Evolutionary conservation across 2,113 vertebrate species (phyloP).

Genomic region (Phaethornis superciliosus): DNA sequence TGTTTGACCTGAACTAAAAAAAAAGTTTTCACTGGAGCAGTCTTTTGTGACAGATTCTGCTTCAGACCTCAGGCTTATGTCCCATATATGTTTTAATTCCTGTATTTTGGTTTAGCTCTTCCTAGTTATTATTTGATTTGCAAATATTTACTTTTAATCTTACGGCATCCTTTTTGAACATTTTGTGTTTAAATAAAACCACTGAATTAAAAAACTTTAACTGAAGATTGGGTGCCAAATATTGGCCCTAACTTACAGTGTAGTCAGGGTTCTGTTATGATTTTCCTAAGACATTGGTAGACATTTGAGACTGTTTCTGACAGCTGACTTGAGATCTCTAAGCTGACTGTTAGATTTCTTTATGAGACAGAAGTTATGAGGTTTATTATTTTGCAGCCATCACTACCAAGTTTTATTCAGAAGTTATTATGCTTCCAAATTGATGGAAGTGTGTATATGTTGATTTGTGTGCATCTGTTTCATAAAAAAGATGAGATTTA

Average conservation of each 20-base stretch:
- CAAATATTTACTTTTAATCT: background rate
- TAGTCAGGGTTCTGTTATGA: background rate
- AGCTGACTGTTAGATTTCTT: background rate
- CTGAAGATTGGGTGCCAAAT: background rate
- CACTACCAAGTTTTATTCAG: background rate
- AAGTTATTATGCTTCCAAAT: background rate
- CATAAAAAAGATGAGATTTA: background rate
- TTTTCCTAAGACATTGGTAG: background rate
- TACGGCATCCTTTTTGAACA: background rate
- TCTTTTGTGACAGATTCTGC: background rate
- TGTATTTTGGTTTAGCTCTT: background rate
- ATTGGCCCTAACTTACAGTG: background rate
- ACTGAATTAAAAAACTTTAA: background rate
- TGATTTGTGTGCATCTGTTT: background rate
- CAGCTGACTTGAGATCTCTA: background rate
- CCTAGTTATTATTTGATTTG: background rate
- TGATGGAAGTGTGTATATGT: background rate
- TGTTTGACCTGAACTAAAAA: background rate
- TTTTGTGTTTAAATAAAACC: background rate
- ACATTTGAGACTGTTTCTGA: background rate
- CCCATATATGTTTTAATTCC: background rate
- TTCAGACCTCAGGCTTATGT: background rate
- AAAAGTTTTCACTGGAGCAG: rapidly evolving
- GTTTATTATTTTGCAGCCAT: background rate
- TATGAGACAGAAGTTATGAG: background rate